Base-by-base conservation (phyloP, 2,888 invertebrate genomes). In the Synergus laeviventris region DNA sequence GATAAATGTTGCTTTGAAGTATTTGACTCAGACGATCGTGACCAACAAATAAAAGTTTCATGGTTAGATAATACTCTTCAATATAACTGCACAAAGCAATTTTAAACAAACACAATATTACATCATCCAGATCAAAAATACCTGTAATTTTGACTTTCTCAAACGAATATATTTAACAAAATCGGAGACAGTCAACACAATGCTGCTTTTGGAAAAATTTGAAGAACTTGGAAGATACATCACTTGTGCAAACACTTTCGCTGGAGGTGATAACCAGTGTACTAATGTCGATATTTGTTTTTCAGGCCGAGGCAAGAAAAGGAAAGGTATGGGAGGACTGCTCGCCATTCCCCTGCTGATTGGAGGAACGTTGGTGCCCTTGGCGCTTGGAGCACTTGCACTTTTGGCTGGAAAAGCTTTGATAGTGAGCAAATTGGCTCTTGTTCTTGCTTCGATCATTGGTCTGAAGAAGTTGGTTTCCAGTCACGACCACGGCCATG, bases 331-430 rank as follows among this genome's bases (percentile, higher is more conserved):
- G 87, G 94, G 94, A 31, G 95, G 95, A 5, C 93, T 95, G 78
- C 92, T 97, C 70, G 94, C 96, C 86, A 94, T 97, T 86, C 96
- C 97, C 7, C 91, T 97, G 79, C 93, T 97, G 83, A 94, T 96
- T 81, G 95, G 95, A 77, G 96, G 96, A 75, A 96, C 96, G 85
- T 91, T 97, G 89, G 94, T 97, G 60, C 97, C 97, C 7, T 91
- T 97, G 74, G 96, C 96, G 2, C 94, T 96, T 79, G 97, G 96
- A 78, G 96, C 96, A 11, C 90, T 97, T 38, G 96, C 96, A 24
- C 92, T 97, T 74, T 90, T 97, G 76, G 96, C 97, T 61, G 97
- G 97, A 83, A 97, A 97, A 91, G 97, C 97, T 60, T 91, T 97
- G 81, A 96, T 97, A 84, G 95, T 97, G 70, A 96, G 96, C 82